Conservation (phyloP, 2,888 invertebrate genomes). For the Odontothrips loti region DNA sequence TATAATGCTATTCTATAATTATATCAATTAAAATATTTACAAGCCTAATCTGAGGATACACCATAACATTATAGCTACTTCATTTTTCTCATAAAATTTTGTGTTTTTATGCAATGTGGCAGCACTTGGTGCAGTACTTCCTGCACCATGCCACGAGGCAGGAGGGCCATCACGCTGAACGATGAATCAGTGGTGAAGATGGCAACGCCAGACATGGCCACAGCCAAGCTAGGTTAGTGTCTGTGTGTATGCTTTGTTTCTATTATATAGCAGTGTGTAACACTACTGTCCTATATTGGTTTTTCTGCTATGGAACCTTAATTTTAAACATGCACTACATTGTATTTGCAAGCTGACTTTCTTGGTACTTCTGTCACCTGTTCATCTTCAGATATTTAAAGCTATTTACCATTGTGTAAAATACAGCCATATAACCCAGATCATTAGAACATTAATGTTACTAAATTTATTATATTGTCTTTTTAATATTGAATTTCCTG, state of each 20-base stretch:
- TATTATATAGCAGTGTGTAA: neutral
- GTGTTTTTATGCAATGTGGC: constrained; percentile 6
- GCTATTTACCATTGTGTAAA: no score
- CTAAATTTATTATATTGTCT: neutral
- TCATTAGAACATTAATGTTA: neutral
- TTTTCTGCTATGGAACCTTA: neutral
- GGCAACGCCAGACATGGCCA: constrained; percentile 52
- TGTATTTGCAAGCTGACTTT: neutral
- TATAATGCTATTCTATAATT: no score
- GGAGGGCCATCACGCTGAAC: constrained; percentile 27
- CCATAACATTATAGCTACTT: no score
- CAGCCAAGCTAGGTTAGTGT: constrained; percentile 47
- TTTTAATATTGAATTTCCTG: neutral
- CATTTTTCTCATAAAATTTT: neutral
- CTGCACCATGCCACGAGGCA: constrained; percentile 31
- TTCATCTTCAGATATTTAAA: no score
- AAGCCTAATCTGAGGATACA: no score
- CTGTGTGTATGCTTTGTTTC: constrained; percentile 12
- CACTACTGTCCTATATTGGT: neutral
- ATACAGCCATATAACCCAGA: neutral
- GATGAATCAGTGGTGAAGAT: constrained; percentile 25
- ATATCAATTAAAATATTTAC: no score
- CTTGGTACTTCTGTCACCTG: no score
- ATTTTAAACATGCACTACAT: neutral
- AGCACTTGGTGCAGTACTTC: constrained; percentile 17